Evolutionary conservation across 2,888 invertebrate species (phyloP).

Genomic region (Gandaritis pyraliata): DNA sequence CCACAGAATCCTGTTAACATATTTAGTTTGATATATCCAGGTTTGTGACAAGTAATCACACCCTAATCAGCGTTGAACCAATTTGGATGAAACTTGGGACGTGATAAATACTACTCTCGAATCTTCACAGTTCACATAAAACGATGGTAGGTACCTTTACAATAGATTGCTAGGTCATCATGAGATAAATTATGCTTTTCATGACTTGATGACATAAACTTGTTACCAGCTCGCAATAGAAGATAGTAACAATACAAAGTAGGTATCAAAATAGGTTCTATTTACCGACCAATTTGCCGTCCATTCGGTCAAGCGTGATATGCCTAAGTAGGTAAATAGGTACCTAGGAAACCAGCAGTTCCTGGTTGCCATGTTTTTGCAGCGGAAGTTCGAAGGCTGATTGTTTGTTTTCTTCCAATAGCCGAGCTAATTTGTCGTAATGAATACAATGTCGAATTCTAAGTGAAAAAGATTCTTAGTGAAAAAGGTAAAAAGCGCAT

Average conservation of each 20-base stretch:
- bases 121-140: too few species aligned
- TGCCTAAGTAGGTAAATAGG: neutral
- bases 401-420: slow-evolving; percentile 3
- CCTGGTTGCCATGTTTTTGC: slow-evolving; percentile 32
- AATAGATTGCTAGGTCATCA: neutral
- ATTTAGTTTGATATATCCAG: too few species aligned
- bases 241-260: slow-evolving; percentile 13
- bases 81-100: too few species aligned
- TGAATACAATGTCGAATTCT: slow-evolving; percentile 2
- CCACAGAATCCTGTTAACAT: too few species aligned
- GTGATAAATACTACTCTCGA: too few species aligned
- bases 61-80: too few species aligned
- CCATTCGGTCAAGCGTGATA: slow-evolving; percentile 26
- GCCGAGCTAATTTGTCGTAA: slow-evolving; percentile 1
- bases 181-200: neutral
- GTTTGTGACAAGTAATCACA: too few species aligned
- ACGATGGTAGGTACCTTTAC: too few species aligned
- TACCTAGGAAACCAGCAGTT: slow-evolving; percentile 26
- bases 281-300: slow-evolving; percentile 17
- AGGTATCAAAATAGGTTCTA: slow-evolving; percentile 20
- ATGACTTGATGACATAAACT: slow-evolving; percentile 7
- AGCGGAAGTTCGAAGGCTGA: slow-evolving; percentile 8
- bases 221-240: slow-evolving; percentile 5
- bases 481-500: neutral
- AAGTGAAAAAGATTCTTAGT: too few species aligned